A percentile compares a stretch with the other conserved stretches of the same genome.
These are phyloP conservation scores for Caenorhabditis panamensis DNA, from an alignment of 2,888 invertebrate genomes.

Conservation along the genomic window DNA sequence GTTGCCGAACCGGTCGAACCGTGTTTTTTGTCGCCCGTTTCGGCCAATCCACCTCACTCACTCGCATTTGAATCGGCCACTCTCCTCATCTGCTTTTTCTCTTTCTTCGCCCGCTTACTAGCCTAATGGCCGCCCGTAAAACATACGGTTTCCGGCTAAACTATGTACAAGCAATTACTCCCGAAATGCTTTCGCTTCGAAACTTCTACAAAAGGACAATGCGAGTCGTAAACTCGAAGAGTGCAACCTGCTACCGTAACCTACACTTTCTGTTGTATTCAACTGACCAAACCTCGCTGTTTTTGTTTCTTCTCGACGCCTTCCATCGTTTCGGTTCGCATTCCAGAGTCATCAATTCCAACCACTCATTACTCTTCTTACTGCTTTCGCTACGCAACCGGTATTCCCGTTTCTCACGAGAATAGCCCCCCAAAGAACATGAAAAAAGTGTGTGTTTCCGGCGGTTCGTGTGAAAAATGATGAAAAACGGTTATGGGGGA, in stretches of 20 bases:
- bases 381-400: background rate
- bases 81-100: conserved; percentile 14
- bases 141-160: conserved; percentile 49
- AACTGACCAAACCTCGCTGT: background rate
- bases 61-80: conserved; percentile 40
- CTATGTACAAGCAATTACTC: conserved; percentile 40
- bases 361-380: conserved; percentile 11
- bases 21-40: conserved; percentile 39
- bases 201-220: background rate
- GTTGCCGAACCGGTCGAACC: conserved; percentile 41
- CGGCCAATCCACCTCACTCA: conserved; percentile 41
- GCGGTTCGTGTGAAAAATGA: conserved; percentile 5
- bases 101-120: conserved; percentile 9
- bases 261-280: background rate
- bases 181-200: background rate
- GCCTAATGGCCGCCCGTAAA: conserved; percentile 53
- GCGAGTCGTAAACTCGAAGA: background rate
- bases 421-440: background rate
- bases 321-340: background rate
- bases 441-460: conserved; percentile 9
- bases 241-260: background rate
- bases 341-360: conserved; percentile 10
- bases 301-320: background rate
- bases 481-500: background rate
- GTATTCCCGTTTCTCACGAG: conserved; percentile 15